Conservation (phyloP, 2,113 vertebrate species). For the Tenebrosternarchus preto region DNA sequence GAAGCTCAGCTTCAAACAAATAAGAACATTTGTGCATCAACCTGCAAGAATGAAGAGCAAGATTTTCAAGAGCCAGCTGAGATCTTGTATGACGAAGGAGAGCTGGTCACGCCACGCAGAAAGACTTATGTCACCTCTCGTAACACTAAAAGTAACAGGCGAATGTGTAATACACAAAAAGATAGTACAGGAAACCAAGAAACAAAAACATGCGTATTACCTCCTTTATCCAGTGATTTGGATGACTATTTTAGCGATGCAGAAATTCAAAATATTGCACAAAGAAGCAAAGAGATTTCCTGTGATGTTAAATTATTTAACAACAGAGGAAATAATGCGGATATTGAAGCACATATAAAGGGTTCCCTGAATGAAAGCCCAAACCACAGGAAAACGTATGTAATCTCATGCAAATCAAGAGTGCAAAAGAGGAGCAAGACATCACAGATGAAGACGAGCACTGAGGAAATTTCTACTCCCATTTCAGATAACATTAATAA, state of each 20-base stretch:
- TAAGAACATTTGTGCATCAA: not conserved
- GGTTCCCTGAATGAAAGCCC: not conserved
- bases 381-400: constrained; percentile 39
- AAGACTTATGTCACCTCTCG: constrained; percentile 49
- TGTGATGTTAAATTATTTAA: constrained; percentile 5
- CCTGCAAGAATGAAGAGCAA: not conserved
- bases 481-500: not conserved
- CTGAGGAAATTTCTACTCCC: not conserved
- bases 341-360: constrained; percentile 3
- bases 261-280: constrained; percentile 1
- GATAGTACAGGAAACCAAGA: not conserved
- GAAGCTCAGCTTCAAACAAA: not conserved
- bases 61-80: not conserved
- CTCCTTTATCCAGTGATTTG: constrained; percentile 17
- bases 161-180: constrained; percentile 37
- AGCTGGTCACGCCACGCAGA: not conserved
- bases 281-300: not conserved
- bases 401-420: constrained; percentile 18
- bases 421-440: constrained; percentile 29
- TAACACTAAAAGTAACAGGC: constrained; percentile 55
- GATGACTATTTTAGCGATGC: constrained; percentile 59
- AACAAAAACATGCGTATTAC: not conserved
- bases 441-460: not conserved
- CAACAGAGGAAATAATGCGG: constrained; percentile 36
- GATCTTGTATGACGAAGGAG: not conserved